These are phyloP conservation scores for Latrodectus geometricus DNA, from an alignment of 1,140 invertebrate genomes.

Conservation along the genomic window DNA sequence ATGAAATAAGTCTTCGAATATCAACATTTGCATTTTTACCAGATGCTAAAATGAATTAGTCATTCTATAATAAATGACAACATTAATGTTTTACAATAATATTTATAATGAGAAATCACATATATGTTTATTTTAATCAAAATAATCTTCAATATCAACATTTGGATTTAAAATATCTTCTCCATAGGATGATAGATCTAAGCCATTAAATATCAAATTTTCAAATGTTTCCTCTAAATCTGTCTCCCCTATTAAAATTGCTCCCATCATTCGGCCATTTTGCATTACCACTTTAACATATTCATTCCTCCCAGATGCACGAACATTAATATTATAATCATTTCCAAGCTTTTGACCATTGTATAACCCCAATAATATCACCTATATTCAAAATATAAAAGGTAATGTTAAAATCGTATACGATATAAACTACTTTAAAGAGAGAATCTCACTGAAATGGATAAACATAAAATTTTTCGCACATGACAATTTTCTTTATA, in stretches of 20 bases:
- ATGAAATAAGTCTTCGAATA: too few relatives aligned
- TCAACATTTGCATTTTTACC: too few relatives aligned
- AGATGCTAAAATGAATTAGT: neutral
- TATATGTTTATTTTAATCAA: conserved; percentile 80
- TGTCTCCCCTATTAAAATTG: conserved; percentile 95
- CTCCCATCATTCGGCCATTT: conserved; percentile 89
- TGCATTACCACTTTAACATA: conserved; percentile 92
- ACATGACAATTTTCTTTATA: too few relatives aligned
- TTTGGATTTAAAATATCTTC: conserved; percentile 94
- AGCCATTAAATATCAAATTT: conserved; percentile 95
- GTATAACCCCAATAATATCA: conserved; percentile 89
- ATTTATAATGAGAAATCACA: neutral
- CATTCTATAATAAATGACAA: neutral
- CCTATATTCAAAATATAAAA: conserved; percentile 65
- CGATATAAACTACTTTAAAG: too few relatives aligned
- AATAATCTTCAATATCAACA: conserved; percentile 99
- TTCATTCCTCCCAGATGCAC: conserved; percentile 82
- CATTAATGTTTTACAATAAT: neutral
- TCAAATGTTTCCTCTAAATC: conserved; percentile 98
- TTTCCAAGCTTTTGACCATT: conserved; percentile 90
- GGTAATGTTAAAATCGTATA: too few relatives aligned
- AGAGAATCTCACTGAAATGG: too few relatives aligned
- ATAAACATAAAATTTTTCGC: too few relatives aligned
- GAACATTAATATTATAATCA: conserved; percentile 87
- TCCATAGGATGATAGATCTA: conserved; percentile 88